Evolutionary conservation across 92 coral and sea anemone species (phyloP).

Genomic region (Heteractis magnifica): DNA sequence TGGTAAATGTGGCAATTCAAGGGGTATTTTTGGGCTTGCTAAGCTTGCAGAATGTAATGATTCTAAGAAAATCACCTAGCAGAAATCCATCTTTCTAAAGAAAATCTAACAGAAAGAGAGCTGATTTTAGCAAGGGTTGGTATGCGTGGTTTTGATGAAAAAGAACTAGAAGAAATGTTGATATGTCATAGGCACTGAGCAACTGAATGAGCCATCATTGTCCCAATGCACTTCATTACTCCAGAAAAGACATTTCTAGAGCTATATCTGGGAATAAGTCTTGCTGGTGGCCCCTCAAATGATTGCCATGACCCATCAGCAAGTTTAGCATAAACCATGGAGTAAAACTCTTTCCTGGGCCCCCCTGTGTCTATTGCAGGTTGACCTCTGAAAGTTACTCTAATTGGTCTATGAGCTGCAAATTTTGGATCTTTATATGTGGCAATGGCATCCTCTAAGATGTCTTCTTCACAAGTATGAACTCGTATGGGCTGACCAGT

Average conservation of each 20-base stretch:
- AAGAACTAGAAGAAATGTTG: no score
- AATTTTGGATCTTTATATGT: not conserved
- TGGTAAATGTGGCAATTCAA: no score
- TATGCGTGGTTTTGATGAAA: no score
- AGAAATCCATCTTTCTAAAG: no score
- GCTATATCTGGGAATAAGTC: not conserved
- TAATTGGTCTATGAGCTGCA: not conserved
- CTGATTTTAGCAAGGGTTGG: no score
- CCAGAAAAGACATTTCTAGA: not conserved
- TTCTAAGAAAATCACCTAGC: no score
- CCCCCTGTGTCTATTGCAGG: not conserved
- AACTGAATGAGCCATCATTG: not conserved
- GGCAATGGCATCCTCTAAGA: constrained; percentile 5
- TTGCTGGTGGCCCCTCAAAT: not conserved
- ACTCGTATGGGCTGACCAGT: not conserved
- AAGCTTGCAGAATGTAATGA: no score
- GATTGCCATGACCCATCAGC: not conserved
- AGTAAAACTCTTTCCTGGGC: not conserved
- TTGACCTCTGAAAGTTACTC: not conserved
- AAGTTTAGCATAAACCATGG: not conserved
- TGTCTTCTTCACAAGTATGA: not conserved
- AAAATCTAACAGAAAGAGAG: no score
- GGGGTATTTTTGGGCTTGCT: no score
- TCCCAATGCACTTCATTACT: not conserved
- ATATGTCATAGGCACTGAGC: no score